Base-by-base conservation (phyloP, 2,797 vertebrate species). In the Bucorvus abyssinicus region DNA sequence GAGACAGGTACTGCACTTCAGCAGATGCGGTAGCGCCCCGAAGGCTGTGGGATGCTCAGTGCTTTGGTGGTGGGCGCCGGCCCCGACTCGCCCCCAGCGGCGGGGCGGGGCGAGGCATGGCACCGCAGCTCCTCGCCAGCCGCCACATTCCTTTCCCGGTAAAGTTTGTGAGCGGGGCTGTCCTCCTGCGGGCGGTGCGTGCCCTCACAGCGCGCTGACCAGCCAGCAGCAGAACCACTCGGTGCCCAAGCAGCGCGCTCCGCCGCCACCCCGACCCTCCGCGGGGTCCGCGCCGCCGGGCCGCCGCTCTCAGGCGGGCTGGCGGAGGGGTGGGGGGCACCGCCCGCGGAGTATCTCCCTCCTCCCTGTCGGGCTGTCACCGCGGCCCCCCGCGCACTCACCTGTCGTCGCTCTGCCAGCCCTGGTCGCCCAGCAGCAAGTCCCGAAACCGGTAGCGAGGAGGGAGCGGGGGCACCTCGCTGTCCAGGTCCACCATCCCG, bases 381-480 rank as follows among this genome's bases (percentile, higher is more conserved):
- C 26, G n/a, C 49, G 14, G 24, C 9, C 36, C 79, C 23, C 24
- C 63, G 57, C 94, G 82, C 57, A 14, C 97, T 96, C 97, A 98
- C 98, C 98, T 98, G 96, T 98, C 98, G 80, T 98, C 98, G 91
- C 97, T 98, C 79, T 98, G 98, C 98, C 98, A 98, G 86, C 97
- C 97, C 89, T 98, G 98, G 61, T 98, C 98, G 67, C 98, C 98
- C 26, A 98, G 97, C 83, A 98, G 97, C 96, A 98, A 71, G 95
- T 98, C 98, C 76, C 98, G 97, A 91, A 98, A 98, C 78, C 98
- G 96, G 96, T 98, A 98, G 92, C 98, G 98, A 61, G 98, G 98
- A 44, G 98, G 98, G 20, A 98, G 97, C 87, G 98, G 98, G 19
- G 98, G 98, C 44, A 98, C 98, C 88, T 98, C 98, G 90, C 97